Percentiles rank a stretch among this genome's conserved stretches.
These are phyloP conservation scores for Echinometra lucunter DNA, from an alignment of 53 echinoderm and acorn worm species.

Conservation along the genomic window DNA sequence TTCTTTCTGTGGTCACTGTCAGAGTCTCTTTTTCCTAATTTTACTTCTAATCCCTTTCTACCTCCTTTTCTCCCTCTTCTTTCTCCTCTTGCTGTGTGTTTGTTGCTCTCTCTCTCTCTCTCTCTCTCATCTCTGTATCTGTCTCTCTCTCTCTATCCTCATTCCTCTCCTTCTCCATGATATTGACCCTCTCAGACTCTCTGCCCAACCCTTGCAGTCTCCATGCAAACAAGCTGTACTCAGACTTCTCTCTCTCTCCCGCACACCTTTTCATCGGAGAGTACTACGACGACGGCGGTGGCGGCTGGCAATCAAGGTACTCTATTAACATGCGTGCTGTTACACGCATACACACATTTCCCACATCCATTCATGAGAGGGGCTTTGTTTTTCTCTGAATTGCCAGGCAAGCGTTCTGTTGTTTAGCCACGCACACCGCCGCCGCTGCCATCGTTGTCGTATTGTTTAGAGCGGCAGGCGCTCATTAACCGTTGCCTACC, in stretches of 20 bases:
- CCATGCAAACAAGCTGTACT: constrained; percentile 18
- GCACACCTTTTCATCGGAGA: constrained; percentile 19
- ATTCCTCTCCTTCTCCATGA: neutral
- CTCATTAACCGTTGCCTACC: constrained; percentile 37
- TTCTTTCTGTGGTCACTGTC: no score
- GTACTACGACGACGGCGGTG: neutral
- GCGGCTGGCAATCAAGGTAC: neutral
- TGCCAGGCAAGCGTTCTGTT: constrained; percentile 45
- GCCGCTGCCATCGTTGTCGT: neutral
- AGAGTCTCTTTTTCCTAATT: neutral
- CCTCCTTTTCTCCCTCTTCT: neutral
- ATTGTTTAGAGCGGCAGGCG: constrained; percentile 42
- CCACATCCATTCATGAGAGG: constrained; percentile 40
- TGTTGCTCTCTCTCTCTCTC: neutral
- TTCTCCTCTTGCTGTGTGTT: neutral
- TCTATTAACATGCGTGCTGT: constrained; percentile 49
- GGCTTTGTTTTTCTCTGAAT: constrained; percentile 54
- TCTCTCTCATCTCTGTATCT: neutral
- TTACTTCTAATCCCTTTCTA: neutral
- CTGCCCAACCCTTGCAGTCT: neutral
- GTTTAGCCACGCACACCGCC: constrained; percentile 34
- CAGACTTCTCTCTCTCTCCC: neutral
- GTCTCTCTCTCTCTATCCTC: neutral
- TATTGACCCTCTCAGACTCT: neutral
- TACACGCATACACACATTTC: constrained; percentile 44